Conservation (phyloP, 2,888 invertebrate species). For the Drosophila pegasa region DNA sequence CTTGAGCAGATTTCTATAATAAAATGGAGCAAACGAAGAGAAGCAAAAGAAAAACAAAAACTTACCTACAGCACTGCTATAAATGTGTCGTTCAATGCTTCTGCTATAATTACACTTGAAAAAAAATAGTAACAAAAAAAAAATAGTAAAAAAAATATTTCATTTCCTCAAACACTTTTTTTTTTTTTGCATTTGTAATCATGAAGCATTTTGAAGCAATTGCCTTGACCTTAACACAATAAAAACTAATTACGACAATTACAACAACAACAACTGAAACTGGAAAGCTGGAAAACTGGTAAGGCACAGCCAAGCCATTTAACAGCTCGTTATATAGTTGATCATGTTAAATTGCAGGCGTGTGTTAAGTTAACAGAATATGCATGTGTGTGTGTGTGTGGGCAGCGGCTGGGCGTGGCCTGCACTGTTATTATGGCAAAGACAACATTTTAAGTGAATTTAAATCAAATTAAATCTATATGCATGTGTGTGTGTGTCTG, state of each 20-base stretch:
- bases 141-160: constrained; percentile 16
- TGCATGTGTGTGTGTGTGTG: constrained; percentile 3
- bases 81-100: neutral
- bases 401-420: constrained; percentile 10
- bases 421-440: constrained; percentile 15
- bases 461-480: constrained; percentile 3
- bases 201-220: constrained; percentile 68
- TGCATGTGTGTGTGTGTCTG: neutral
- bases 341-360: constrained; percentile 33
- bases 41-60: constrained; percentile 8
- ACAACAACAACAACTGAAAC: constrained; percentile 42
- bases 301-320: constrained; percentile 46
- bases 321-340: constrained; percentile 55
- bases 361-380: constrained; percentile 22
- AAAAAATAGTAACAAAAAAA: neutral
- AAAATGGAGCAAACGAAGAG: neutral
- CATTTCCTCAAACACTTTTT: constrained; percentile 63
- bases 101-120: neutral
- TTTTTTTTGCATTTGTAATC: constrained; percentile 69
- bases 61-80: neutral
- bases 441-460: constrained; percentile 11
- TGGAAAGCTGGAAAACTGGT: constrained; percentile 25
- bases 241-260: constrained; percentile 72
- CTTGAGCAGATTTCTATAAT: constrained; percentile 20
- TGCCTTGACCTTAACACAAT: constrained; percentile 83